Conservation (phyloP, 1,140 invertebrate species). For the Danaus plexippus region DNA sequence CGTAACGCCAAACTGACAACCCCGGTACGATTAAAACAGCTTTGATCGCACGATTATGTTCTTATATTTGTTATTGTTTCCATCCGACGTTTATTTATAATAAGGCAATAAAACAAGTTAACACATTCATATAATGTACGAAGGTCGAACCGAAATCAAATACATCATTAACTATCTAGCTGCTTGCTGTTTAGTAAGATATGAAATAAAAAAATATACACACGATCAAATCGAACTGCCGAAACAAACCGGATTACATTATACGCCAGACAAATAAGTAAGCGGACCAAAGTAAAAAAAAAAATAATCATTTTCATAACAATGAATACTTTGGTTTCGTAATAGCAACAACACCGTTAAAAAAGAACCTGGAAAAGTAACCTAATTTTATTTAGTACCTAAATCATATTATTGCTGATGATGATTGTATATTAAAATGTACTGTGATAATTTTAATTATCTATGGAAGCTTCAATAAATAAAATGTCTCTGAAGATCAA, state of each 20-base stretch:
- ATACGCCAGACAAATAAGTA: no score
- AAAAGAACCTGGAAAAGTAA: no score
- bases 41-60: background rate
- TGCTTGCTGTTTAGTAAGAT: constrained; percentile 14
- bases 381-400: constrained; percentile 32
- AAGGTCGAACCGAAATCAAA: constrained; percentile 37
- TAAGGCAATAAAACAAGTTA: constrained; percentile 60
- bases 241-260: no score
- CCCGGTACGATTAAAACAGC: constrained; percentile 17
- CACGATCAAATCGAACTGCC: no score
- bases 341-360: no score
- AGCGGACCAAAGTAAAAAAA: no score
- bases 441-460: constrained; percentile 52
- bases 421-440: constrained; percentile 47
- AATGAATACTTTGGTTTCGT: no score
- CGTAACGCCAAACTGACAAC: no score
- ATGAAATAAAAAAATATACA: background rate
- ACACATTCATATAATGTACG: constrained; percentile 41
- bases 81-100: constrained; percentile 22
- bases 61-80: background rate
- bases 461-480: constrained; percentile 69
- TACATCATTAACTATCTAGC: constrained; percentile 54
- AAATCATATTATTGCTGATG: constrained; percentile 60
- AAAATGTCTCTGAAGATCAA: constrained; percentile 69
- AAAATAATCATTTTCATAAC: no score